Conservation (phyloP, 2,113 vertebrate species). For the Ahaetulla prasina region DNA sequence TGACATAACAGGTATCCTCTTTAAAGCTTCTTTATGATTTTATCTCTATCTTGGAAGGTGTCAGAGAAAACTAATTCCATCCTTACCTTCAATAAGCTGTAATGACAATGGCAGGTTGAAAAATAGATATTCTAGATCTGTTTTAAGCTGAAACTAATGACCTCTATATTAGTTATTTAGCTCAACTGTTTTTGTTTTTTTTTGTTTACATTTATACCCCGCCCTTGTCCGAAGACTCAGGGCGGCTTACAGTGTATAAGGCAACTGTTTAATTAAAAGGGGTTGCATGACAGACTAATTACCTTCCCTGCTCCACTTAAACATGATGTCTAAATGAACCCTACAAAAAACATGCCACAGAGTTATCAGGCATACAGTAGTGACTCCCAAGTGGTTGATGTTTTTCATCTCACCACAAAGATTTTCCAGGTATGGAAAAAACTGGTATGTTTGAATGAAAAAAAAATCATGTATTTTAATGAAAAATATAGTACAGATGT, state of each 20-base stretch:
- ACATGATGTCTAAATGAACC: not conserved
- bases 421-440: not conserved
- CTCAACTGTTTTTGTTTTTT: not conserved
- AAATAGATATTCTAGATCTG: not conserved
- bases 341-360: not conserved
- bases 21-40: not conserved
- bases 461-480: not conserved
- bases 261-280: not conserved
- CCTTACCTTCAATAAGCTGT: not conserved
- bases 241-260: too few relatives aligned
- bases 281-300: not conserved
- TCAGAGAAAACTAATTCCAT: not conserved
- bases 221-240: too few relatives aligned
- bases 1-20: not conserved
- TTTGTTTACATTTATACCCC: too few relatives aligned
- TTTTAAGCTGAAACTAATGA: not conserved
- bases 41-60: not conserved
- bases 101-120: not conserved
- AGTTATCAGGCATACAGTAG: not conserved
- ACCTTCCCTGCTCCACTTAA: not conserved
- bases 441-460: not conserved
- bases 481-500: not conserved
- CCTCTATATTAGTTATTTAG: not conserved
- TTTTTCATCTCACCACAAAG: not conserved
- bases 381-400: not conserved